Percentiles rank a stretch among this genome's conserved stretches.
These are phyloP conservation scores for Arvicanthis niloticus DNA, from an alignment of 2,113 vertebrate genomes.

Conservation along the genomic window DNA sequence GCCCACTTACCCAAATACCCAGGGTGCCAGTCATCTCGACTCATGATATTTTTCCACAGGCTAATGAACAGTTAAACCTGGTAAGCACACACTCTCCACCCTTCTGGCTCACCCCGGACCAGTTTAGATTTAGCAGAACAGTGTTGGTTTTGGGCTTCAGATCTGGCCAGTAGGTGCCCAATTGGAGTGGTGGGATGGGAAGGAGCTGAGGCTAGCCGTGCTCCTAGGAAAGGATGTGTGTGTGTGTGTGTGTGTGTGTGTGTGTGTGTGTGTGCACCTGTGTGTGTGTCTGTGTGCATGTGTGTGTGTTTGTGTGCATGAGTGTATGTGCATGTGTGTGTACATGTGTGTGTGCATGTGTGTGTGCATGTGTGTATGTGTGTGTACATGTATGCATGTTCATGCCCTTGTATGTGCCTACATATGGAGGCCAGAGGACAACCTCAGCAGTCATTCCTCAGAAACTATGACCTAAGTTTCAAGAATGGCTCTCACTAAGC, in stretches of 20 bases:
- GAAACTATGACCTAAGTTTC: background rate
- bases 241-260: background rate
- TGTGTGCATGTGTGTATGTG: no score
- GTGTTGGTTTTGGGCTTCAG: background rate
- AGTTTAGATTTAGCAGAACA: background rate
- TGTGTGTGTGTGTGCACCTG: background rate
- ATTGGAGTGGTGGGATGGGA: background rate
- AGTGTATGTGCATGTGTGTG: no score
- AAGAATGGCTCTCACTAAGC: background rate
- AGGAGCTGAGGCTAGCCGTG: accelerated
- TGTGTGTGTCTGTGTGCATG: background rate
- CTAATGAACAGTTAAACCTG: background rate
- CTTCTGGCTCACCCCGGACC: background rate
- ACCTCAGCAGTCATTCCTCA: background rate
- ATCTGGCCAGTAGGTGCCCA: background rate
- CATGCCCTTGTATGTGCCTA: background rate
- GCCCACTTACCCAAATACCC: background rate
- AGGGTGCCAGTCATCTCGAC: accelerated
- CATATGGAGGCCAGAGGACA: background rate
- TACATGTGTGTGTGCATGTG: no score
- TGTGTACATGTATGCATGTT: no score
- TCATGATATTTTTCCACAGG: background rate
- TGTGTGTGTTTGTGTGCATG: background rate
- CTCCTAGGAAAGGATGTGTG: background rate
- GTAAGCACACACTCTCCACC: background rate